These are phyloP conservation scores for Caenorhabditis sp. DNA, from an alignment of 2,888 invertebrate species.

Conservation along the genomic window DNA sequence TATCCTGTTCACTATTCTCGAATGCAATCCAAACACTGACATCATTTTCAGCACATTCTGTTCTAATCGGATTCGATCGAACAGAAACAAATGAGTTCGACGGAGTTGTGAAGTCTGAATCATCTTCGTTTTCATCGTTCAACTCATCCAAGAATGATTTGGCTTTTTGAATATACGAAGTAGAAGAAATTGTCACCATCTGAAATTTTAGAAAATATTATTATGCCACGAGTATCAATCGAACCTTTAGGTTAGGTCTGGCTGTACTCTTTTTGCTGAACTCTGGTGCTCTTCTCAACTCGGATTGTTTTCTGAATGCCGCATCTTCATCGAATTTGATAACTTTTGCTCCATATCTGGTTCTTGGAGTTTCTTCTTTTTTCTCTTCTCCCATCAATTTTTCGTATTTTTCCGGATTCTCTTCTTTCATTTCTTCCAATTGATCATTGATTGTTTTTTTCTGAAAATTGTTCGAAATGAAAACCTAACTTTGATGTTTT, in stretches of 20 bases:
- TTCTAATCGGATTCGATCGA: conserved; percentile 4
- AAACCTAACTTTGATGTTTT: too few species aligned
- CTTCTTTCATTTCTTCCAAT: conserved; percentile 22
- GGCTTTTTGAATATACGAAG: conserved; percentile 49
- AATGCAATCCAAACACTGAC: conserved; percentile 52
- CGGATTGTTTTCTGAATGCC: conserved; percentile 30
- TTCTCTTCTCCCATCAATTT: conserved; percentile 19
- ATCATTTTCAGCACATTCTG: conserved; percentile 46
- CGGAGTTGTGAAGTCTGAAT: conserved; percentile 15
- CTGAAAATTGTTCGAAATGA: too few species aligned
- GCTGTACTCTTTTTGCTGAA: neutral
- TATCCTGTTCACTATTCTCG: conserved; percentile 50
- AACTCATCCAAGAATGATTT: conserved; percentile 46
- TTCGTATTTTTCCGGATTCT: conserved; percentile 26
- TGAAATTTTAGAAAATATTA: conserved; percentile 1
- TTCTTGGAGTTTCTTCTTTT: conserved; percentile 19
- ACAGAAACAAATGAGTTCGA: neutral
- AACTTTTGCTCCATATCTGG: conserved; percentile 33
- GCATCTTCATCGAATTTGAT: conserved; percentile 42
- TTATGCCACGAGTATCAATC: neutral
- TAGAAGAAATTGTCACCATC: conserved; percentile 34
- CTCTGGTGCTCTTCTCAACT: conserved; percentile 39
- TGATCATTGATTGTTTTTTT: conserved; percentile 30
- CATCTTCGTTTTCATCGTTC: conserved; percentile 36
- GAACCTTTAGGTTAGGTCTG: conserved; percentile 17